Percentiles rank a stretch among this genome's conserved stretches.
Conservation (phyloP, 1,140 invertebrate species). For the Zaprionus taronus region DNA sequence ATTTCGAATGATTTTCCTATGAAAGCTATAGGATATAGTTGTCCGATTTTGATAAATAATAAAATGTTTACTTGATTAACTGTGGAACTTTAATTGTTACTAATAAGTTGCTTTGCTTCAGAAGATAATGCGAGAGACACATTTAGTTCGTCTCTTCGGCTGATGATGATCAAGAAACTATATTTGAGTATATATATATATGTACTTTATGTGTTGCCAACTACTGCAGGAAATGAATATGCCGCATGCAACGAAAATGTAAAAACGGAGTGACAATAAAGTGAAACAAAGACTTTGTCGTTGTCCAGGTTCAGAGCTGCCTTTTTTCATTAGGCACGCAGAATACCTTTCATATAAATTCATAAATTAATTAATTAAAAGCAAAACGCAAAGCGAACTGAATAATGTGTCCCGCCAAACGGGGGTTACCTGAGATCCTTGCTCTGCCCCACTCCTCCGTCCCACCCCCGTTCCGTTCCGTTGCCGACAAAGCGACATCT, state of each 20-base stretch:
- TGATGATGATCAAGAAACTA: too few relatives aligned
- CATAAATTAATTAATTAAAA: constrained; percentile 68
- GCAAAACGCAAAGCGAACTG: constrained; percentile 36
- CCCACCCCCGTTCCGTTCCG: not conserved
- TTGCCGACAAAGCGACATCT: constrained; percentile 31
- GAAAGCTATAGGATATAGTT: too few relatives aligned
- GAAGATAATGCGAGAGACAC: too few relatives aligned
- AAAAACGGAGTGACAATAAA: constrained; percentile 18
- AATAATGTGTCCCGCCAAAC: constrained; percentile 24
- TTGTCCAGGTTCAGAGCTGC: constrained; percentile 22
- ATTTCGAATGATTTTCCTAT: too few relatives aligned
- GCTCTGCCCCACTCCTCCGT: not conserved
- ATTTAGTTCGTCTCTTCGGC: too few relatives aligned
- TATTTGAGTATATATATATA: not conserved
- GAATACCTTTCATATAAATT: constrained; percentile 47
- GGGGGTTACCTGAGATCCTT: not conserved
- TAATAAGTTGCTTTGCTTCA: too few relatives aligned
- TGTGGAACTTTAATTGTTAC: too few relatives aligned
- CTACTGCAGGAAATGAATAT: not conserved
- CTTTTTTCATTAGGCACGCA: constrained; percentile 52
- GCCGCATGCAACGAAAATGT: not conserved
- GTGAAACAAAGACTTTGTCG: constrained; percentile 1
- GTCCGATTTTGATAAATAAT: too few relatives aligned
- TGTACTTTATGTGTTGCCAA: not conserved
- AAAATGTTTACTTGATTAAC: too few relatives aligned